Conservation (phyloP, 1,140 invertebrate genomes). For the Schmidtea mediterranea region DNA sequence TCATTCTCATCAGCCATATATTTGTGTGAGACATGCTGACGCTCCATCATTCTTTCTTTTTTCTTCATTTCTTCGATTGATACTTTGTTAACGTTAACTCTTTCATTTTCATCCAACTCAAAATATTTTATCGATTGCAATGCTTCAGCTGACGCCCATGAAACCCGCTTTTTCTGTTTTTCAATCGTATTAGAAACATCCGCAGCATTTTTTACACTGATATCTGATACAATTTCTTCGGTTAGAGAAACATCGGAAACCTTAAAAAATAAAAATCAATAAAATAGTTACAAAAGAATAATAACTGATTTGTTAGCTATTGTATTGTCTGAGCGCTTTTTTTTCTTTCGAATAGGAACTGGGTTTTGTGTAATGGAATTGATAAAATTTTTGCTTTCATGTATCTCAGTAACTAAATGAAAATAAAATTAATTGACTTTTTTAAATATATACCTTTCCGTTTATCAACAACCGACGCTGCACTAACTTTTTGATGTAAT, state of each 20-base stretch:
- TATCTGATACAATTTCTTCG: background rate
- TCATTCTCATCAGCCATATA: background rate
- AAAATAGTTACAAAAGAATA: background rate
- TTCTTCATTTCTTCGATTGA: conserved; percentile 1
- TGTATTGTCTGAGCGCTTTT: background rate
- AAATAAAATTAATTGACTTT: no score
- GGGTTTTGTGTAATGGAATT: background rate
- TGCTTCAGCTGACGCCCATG: conserved; percentile 3
- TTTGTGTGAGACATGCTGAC: background rate
- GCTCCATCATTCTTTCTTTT: conserved; percentile 2
- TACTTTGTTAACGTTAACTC: conserved; percentile 5
- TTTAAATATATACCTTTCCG: no score
- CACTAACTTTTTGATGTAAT: background rate
- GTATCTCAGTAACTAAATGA: no score
- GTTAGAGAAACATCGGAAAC: background rate
- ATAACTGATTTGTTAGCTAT: background rate
- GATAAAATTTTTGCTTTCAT: background rate
- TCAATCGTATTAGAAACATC: background rate
- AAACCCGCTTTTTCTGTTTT: background rate
- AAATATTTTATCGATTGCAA: background rate
- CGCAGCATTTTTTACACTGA: background rate
- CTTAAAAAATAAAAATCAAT: background rate
- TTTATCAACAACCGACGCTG: no score
- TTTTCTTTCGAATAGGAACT: background rate
- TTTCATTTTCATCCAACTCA: conserved; percentile 5